phyloP scores from a whole-genome alignment of 2,797 vertebrate genomes.

The Poeciliopsis paucimaculata region DNA sequence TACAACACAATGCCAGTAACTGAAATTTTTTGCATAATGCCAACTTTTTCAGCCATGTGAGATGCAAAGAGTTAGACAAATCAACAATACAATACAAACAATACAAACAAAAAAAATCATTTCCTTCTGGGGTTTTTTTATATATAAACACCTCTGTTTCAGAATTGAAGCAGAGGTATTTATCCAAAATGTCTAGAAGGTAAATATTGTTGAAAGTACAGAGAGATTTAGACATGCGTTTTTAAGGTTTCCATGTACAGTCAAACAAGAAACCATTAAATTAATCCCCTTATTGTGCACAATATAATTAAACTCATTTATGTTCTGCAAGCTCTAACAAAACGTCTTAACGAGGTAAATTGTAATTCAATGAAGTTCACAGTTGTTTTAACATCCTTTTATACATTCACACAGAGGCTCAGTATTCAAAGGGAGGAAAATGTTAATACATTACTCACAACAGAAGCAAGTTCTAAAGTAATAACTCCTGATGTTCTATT shows the following conservation, averaged over 20 bases:
- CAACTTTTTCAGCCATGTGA: neutral
- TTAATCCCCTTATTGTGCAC: too few species aligned
- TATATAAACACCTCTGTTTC: neutral
- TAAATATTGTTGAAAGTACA: neutral
- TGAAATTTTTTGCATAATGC: neutral
- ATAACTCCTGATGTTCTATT: neutral
- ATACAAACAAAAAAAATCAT: neutral
- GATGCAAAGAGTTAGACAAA: neutral
- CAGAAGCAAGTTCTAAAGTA: neutral
- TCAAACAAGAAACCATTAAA: neutral
- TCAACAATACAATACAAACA: neutral
- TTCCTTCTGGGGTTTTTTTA: neutral
- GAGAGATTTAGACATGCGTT: neutral
- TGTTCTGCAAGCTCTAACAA: neutral
- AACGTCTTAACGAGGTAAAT: neutral
- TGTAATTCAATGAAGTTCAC: neutral
- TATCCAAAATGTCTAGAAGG: neutral
- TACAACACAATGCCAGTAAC: neutral
- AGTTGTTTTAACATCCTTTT: neutral
- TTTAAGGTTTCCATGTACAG: neutral
- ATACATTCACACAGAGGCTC: neutral
- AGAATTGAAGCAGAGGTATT: neutral
- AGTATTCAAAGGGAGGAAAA: neutral
- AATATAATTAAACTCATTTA: neutral
- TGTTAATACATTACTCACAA: neutral